phyloP scores from a whole-genome alignment of 2,888 invertebrate genomes.

The Lepeophtheirus nordmannii region DNA sequence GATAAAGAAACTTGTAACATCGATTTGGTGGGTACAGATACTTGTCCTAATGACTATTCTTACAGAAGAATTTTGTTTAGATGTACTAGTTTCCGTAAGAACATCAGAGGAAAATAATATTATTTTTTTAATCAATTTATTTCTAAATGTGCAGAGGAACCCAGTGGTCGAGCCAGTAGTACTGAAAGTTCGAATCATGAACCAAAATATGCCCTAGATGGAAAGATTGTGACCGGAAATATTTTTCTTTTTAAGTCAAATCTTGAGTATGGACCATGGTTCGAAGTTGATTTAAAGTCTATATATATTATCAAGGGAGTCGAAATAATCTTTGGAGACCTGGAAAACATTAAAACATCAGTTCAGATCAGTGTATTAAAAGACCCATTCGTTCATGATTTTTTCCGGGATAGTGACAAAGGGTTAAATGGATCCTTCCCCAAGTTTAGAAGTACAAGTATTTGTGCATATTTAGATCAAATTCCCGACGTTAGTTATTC shows the following conservation, averaged over 20 bases:
- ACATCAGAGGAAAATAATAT: too few relatives aligned
- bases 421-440: background rate
- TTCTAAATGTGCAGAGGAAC: background rate
- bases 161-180: background rate
- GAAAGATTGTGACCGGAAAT: background rate
- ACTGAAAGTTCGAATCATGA: background rate
- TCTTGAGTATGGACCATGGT: background rate
- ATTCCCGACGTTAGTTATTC: background rate
- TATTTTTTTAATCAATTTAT: background rate
- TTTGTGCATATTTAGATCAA: background rate
- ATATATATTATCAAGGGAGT: background rate
- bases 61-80: background rate
- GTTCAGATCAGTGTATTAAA: background rate
- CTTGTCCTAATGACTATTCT: background rate
- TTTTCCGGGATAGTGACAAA: too few relatives aligned
- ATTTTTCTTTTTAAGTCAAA: background rate
- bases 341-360: background rate
- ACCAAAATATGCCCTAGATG: background rate
- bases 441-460: background rate
- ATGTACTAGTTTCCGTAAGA: background rate
- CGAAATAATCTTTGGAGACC: background rate
- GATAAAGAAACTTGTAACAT: background rate
- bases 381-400: background rate
- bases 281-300: background rate
- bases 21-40: background rate